Percentiles rank a stretch among this genome's conserved stretches.
phyloP scores from a whole-genome alignment of 2,113 vertebrate species.

The Reinhardtius hippoglossoides region DNA sequence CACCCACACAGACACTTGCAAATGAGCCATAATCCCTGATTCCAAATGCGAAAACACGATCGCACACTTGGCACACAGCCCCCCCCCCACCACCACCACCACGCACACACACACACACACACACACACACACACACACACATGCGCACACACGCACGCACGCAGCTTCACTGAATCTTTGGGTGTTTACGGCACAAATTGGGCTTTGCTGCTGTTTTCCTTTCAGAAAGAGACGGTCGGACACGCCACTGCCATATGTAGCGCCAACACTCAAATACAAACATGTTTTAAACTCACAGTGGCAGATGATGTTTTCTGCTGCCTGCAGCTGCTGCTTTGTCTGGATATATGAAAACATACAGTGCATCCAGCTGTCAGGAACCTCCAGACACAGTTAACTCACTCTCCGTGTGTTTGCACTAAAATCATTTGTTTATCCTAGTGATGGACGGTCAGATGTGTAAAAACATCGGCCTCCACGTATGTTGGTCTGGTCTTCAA shows the following conservation, averaged over 20 bases:
- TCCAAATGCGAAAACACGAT: constrained; percentile 4
- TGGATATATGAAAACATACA: not conserved
- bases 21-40: constrained; percentile 62
- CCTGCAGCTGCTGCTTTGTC: constrained; percentile 31
- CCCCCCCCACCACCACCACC: too few relatives aligned
- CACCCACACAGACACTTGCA: constrained; percentile 23
- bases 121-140: constrained; percentile 2
- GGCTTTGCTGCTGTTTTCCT: constrained; percentile 38
- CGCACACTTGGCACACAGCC: not conserved
- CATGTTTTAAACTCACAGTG: not conserved
- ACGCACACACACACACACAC: constrained; percentile 6
- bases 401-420: not conserved
- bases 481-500: too few relatives aligned
- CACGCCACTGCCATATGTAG: constrained; percentile 3
- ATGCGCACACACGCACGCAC: not conserved
- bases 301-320: constrained; percentile 19
- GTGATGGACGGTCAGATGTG: not conserved
- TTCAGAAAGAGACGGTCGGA: constrained; percentile 10
- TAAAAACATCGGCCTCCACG: too few relatives aligned
- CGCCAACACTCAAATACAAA: not conserved
- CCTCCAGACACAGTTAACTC: not conserved
- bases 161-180: constrained; percentile 40
- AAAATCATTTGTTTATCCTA: not conserved
- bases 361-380: not conserved
- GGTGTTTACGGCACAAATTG: constrained; percentile 53